Conservation (phyloP, 2,888 invertebrate species). For the Chymomyza procnemis region DNA sequence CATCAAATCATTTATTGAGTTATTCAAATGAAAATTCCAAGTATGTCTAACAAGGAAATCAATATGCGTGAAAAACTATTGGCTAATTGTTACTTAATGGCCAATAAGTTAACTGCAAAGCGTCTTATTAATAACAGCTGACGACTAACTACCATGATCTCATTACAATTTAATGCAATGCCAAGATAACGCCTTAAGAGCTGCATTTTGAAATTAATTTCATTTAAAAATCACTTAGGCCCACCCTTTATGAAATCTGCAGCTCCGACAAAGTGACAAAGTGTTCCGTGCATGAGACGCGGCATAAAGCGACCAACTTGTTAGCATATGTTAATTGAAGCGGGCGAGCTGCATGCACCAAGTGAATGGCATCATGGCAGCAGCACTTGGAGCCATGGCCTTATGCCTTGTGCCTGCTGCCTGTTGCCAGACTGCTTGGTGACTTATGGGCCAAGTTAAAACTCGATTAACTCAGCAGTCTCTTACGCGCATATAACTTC, state of each 20-base stretch:
- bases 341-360: slow-evolving; percentile 42
- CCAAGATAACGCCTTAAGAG: slow-evolving; percentile 13
- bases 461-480: slow-evolving; percentile 27
- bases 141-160: slow-evolving; percentile 54
- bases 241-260: slow-evolving; percentile 57
- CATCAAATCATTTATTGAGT: slow-evolving; percentile 60
- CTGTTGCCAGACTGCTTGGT: slow-evolving; percentile 45
- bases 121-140: neutral
- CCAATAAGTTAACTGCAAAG: neutral
- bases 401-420: slow-evolving; percentile 36
- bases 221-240: slow-evolving; percentile 71
- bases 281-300: slow-evolving; percentile 32
- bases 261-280: slow-evolving; percentile 64
- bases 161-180: slow-evolving; percentile 62
- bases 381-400: slow-evolving; percentile 21
- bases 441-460: slow-evolving; percentile 61
- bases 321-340: slow-evolving; percentile 73
- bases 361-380: neutral
- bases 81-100: slow-evolving; percentile 13
- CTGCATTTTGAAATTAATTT: slow-evolving; percentile 64
- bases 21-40: slow-evolving; percentile 66
- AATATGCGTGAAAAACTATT: slow-evolving; percentile 4
- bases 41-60: slow-evolving; percentile 52
- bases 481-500: slow-evolving; percentile 55
- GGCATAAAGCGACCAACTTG: slow-evolving; percentile 64